phyloP scores from a whole-genome alignment of 2,113 vertebrate genomes.

The Sorex fumeus region DNA sequence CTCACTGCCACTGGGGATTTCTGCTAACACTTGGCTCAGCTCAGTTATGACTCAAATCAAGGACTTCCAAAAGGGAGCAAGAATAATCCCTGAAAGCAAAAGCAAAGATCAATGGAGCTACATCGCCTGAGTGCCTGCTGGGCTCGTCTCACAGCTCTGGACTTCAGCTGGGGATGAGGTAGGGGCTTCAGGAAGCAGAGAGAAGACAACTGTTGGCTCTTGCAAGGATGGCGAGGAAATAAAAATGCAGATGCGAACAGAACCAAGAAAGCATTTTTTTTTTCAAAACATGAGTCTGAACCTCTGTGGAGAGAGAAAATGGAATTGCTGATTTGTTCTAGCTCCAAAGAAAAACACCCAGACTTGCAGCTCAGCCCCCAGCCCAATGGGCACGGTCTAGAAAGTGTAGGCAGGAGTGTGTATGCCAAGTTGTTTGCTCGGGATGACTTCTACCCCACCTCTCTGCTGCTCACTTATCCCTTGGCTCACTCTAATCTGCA shows the following conservation, averaged over 20 bases:
- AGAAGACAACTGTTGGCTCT: background rate
- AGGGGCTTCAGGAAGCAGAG: too few relatives aligned
- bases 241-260: slow-evolving; percentile 51
- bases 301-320: slow-evolving; percentile 48
- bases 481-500: background rate
- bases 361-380: background rate
- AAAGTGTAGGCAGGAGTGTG: background rate
- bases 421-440: background rate
- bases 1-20: slow-evolving; percentile 35
- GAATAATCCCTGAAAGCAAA: slow-evolving; percentile 50
- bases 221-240: slow-evolving; percentile 15
- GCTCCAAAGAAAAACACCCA: slow-evolving; percentile 26
- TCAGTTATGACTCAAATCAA: slow-evolving; percentile 43
- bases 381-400: background rate
- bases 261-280: slow-evolving; percentile 20
- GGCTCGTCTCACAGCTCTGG: background rate
- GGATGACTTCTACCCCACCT: background rate
- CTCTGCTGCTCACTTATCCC: background rate
- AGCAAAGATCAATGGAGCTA: background rate
- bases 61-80: background rate
- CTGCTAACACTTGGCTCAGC: slow-evolving; percentile 24
- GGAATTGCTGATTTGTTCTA: slow-evolving; percentile 17
- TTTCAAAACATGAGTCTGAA: slow-evolving; percentile 28
- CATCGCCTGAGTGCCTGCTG: background rate
- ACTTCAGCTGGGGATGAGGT: background rate